Evolutionary conservation across 2,797 vertebrate genomes (phyloP).

Genomic region (Peromyscus eremicus): DNA sequence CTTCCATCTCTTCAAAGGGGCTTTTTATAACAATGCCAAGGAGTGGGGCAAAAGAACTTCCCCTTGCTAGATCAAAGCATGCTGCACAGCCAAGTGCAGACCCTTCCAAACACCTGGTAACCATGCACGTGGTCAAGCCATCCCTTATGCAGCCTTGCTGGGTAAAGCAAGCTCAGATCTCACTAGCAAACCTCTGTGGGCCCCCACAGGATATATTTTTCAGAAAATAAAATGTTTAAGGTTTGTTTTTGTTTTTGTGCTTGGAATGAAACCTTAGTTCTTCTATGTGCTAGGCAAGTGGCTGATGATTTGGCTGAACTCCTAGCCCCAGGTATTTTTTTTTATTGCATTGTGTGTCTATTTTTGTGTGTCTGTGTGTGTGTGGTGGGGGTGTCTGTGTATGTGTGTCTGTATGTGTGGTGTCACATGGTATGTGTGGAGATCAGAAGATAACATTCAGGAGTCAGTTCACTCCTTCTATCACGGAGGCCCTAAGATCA

Average conservation of each 20-base stretch:
- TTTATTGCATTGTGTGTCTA: neutral
- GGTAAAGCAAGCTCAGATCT: too few species aligned
- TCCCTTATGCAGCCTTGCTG: too few species aligned
- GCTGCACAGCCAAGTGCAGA: too few species aligned
- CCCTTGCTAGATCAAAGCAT: too few species aligned
- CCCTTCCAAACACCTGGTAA: too few species aligned
- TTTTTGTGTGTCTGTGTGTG: neutral
- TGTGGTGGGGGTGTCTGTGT: neutral
- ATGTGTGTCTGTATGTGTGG: neutral
- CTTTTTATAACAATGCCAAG: too few species aligned
- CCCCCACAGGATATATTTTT: neutral
- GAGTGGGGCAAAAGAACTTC: too few species aligned
- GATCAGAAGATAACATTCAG: neutral
- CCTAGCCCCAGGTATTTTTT: neutral
- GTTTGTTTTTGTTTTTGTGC: neutral
- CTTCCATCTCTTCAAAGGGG: too few species aligned
- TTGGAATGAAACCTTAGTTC: neutral
- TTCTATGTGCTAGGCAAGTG: neutral
- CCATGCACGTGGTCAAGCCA: too few species aligned
- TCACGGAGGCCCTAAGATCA: neutral
- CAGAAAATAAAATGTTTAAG: conserved; percentile 52
- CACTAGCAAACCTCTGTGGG: too few species aligned
- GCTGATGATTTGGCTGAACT: too few species aligned
- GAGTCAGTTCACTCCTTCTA: neutral
- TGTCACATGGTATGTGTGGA: neutral